Conservation (phyloP, 2,797 vertebrate genomes). For the Euphonia xanthogaster region DNA sequence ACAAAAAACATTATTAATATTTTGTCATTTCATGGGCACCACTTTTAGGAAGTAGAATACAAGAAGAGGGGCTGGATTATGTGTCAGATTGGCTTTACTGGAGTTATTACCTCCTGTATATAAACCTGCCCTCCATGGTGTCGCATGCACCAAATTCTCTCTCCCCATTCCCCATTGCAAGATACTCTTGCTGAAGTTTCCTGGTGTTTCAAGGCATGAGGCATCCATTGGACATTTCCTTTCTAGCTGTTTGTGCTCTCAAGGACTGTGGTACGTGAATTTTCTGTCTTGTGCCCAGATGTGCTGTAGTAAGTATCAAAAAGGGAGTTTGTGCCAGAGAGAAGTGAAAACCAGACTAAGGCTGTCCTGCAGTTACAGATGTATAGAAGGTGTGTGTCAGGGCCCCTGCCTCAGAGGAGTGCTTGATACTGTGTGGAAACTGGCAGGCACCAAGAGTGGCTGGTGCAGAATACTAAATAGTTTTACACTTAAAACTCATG, state of each 20-base stretch:
- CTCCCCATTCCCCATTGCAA: background rate
- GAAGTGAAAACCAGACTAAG: background rate
- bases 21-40: background rate
- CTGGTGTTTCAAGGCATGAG: background rate
- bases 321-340: background rate
- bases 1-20: background rate
- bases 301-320: background rate
- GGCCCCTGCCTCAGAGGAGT: background rate
- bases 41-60: background rate
- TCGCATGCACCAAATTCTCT: background rate
- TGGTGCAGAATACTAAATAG: background rate
- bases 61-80: background rate
- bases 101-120: background rate
- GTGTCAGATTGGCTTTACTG: background rate
- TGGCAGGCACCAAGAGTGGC: background rate
- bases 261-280: background rate
- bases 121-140: accelerated
- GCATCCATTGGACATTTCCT: background rate
- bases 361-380: background rate
- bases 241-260: background rate
- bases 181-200: background rate
- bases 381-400: background rate
- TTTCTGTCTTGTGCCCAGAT: background rate
- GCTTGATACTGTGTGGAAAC: background rate
- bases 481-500: background rate